A percentile compares a stretch with the other conserved stretches of the same genome.
Conservation (phyloP, 2,888 invertebrate species). For the Volucella inanis region DNA sequence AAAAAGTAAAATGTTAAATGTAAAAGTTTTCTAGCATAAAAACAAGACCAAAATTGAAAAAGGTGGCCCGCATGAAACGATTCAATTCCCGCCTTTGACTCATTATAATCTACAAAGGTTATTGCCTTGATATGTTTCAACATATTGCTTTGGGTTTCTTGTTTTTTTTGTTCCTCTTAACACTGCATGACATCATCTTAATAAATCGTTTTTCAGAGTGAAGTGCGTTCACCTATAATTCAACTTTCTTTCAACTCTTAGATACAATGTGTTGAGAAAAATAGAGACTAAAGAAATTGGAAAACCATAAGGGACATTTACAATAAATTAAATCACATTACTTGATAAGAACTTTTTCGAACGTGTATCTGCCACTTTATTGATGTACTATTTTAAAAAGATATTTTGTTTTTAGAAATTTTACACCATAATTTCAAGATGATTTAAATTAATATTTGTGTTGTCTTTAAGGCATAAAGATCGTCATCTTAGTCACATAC, state of each 20-base stretch:
- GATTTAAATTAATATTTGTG: constrained; percentile 22
- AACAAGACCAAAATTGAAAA: constrained; percentile 8
- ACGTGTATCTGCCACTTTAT: neutral
- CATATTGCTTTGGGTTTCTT: neutral
- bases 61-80: neutral
- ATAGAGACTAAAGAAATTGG: neutral
- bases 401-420: constrained; percentile 26
- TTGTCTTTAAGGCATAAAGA: constrained; percentile 11
- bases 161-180: constrained; percentile 1
- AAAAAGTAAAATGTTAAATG: too few relatives aligned
- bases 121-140: constrained; percentile 14
- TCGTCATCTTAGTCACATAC: constrained; percentile 40
- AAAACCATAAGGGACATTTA: constrained; percentile 44
- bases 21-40: neutral
- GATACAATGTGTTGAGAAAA: constrained; percentile 6
- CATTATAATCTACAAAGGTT: constrained; percentile 40
- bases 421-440: constrained; percentile 12
- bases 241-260: constrained; percentile 27
- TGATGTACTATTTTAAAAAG: constrained; percentile 14
- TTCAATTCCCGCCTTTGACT: constrained; percentile 15
- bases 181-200: constrained; percentile 53
- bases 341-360: constrained; percentile 48
- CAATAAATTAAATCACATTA: constrained; percentile 22
- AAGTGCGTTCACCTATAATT: constrained; percentile 57
- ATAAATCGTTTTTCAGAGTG: neutral